phyloP scores from a whole-genome alignment of 2,797 vertebrate genomes.

The Eulemur coronatus region DNA sequence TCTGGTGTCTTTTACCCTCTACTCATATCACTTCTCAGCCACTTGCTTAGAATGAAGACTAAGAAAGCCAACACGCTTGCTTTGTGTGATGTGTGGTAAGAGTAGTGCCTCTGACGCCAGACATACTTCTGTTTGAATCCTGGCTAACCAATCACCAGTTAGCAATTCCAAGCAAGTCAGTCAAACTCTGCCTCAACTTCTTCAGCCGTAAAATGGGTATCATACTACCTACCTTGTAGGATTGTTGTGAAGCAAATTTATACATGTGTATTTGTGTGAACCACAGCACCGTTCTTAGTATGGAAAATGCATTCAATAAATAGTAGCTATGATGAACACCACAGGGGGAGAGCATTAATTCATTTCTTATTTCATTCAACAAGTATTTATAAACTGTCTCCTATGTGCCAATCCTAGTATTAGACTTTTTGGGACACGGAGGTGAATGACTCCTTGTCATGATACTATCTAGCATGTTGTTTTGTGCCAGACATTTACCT shows the following conservation, averaged over 20 bases:
- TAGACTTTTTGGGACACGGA: background rate
- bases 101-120: background rate
- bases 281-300: background rate
- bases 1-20: background rate
- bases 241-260: background rate
- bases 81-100: background rate
- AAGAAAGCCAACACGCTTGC: background rate
- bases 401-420: background rate
- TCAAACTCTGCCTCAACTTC: background rate
- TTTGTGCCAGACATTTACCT: background rate
- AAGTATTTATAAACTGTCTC: background rate
- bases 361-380: background rate
- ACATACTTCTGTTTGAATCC: background rate
- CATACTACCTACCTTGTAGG: background rate
- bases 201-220: background rate
- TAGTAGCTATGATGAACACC: background rate
- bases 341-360: background rate
- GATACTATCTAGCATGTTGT: background rate
- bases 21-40: background rate
- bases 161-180: background rate
- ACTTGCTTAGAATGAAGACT: background rate
- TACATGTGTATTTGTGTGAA: background rate
- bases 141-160: background rate
- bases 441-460: background rate
- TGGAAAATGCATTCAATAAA: background rate